phyloP scores from a whole-genome alignment of 2,797 vertebrate species.

The Pseudomugil gertrudae region DNA sequence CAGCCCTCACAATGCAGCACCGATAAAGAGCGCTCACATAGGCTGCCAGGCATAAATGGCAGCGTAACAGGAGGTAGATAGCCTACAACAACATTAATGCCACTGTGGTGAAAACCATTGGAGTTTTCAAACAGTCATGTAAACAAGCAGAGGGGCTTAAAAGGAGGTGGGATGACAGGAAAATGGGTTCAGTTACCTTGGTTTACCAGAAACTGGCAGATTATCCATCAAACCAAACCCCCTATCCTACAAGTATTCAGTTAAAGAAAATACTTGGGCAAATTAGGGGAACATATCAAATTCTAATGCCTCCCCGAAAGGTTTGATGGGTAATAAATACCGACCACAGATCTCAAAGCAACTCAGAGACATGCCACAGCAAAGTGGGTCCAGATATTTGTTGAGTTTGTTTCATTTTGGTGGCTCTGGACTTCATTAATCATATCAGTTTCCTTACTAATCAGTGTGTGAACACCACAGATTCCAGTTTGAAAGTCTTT shows the following conservation, averaged over 20 bases:
- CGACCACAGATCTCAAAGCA: neutral
- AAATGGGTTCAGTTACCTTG: neutral
- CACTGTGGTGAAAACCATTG: slow-evolving; percentile 39
- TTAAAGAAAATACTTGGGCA: neutral
- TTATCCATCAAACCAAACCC: neutral
- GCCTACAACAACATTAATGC: slow-evolving; percentile 42
- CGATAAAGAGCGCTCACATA: slow-evolving; percentile 42
- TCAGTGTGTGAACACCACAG: slow-evolving; percentile 10
- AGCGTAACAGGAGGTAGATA: slow-evolving; percentile 13
- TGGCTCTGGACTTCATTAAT: too few relatives aligned
- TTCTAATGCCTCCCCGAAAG: neutral
- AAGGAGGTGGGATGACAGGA: slow-evolving; percentile 17
- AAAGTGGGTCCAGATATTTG: too few relatives aligned
- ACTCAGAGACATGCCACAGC: neutral
- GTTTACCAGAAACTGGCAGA: neutral
- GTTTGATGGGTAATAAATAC: neutral
- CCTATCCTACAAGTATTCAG: too few relatives aligned
- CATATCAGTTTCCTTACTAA: neutral
- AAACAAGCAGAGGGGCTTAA: slow-evolving; percentile 27
- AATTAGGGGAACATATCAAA: neutral
- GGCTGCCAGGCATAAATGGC: slow-evolving; percentile 37
- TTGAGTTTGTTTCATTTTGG: neutral
- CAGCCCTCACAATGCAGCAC: slow-evolving; percentile 49
- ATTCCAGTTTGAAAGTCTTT: slow-evolving; percentile 5
- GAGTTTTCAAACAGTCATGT: slow-evolving; percentile 26